Conservation (phyloP, 1,140 invertebrate genomes). For the Polyergus mexicanus region DNA sequence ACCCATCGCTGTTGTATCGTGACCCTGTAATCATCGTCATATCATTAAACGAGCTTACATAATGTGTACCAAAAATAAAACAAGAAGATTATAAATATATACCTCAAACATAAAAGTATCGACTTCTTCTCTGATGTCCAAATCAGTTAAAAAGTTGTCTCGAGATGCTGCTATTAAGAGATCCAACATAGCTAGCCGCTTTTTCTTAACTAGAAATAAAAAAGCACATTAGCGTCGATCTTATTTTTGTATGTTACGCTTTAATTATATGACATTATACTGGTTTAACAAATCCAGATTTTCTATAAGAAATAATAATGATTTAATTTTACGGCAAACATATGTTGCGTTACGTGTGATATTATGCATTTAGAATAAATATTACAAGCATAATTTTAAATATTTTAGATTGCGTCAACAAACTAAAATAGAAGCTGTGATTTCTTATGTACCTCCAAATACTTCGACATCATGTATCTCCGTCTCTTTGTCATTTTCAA, state of each 20-base stretch:
- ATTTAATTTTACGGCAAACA: too few species aligned
- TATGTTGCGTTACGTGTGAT: too few species aligned
- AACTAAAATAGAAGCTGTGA: neutral
- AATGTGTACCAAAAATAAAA: too few species aligned
- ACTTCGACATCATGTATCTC: neutral
- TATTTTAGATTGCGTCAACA: too few species aligned
- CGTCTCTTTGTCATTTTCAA: slow-evolving; percentile 5
- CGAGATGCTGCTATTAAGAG: slow-evolving; percentile 89
- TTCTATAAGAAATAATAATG: too few species aligned
- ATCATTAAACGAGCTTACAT: too few species aligned
- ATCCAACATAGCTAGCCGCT: slow-evolving; percentile 93
- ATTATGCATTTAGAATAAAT: too few species aligned
- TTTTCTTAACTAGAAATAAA: slow-evolving; percentile 82
- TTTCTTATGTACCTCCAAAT: neutral
- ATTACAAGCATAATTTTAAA: neutral
- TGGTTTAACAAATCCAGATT: neutral
- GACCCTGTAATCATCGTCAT: too few species aligned
- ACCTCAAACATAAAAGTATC: slow-evolving; percentile 86
- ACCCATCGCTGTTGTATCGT: too few species aligned
- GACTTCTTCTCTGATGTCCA: slow-evolving; percentile 93
- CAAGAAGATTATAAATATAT: slow-evolving; percentile 89
- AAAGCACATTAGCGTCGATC: neutral
- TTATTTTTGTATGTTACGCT: neutral
- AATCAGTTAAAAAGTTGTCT: slow-evolving; percentile 86
- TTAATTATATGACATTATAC: neutral